These are phyloP conservation scores for Tricholauxania praeusta DNA, from an alignment of 2,888 invertebrate genomes.

Conservation along the genomic window DNA sequence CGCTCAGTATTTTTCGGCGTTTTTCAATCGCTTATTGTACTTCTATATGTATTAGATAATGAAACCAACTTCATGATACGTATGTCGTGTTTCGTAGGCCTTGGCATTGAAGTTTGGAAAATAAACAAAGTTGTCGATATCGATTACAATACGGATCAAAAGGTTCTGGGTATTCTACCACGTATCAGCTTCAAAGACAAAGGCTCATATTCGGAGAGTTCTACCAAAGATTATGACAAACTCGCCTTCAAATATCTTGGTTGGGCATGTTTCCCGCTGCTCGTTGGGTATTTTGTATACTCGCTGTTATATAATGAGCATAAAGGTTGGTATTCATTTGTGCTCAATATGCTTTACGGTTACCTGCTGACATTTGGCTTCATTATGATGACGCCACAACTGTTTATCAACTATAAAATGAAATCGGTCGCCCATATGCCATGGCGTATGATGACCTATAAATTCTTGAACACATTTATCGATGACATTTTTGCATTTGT, in stretches of 20 bases:
- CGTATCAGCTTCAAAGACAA: slow-evolving; percentile 88
- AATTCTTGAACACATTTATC: slow-evolving; percentile 99
- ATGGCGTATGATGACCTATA: slow-evolving; percentile 99
- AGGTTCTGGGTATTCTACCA: slow-evolving; percentile 84
- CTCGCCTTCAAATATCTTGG: slow-evolving; percentile 97
- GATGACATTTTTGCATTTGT: slow-evolving; percentile 99
- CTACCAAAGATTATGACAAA: slow-evolving; percentile 93
- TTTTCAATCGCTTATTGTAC: slow-evolving; percentile 94
- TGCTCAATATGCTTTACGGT: slow-evolving; percentile 96
- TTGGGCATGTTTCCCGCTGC: slow-evolving; percentile 94
- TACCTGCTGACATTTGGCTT: slow-evolving; percentile 98
- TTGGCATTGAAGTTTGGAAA: slow-evolving; percentile 98
- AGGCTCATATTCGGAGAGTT: slow-evolving; percentile 95
- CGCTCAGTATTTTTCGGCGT: slow-evolving; percentile 98
- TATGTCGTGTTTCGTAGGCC: slow-evolving; percentile 93
- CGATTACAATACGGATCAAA: slow-evolving; percentile 79
- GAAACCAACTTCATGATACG: slow-evolving; percentile 97
- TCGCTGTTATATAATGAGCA: slow-evolving; percentile 96
- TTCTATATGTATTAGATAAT: slow-evolving; percentile 97
- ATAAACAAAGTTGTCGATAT: slow-evolving; percentile 96
- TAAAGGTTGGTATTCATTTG: slow-evolving; percentile 99
- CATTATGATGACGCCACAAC: slow-evolving; percentile 99
- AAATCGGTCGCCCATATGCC: slow-evolving; percentile 99
- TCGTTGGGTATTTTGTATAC: slow-evolving; percentile 94
- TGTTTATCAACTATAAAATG: slow-evolving; percentile 99